A percentile compares a stretch with the other conserved stretches of the same genome.
Conservation (phyloP, 2,797 vertebrate species). For the Enteromius treurensis region DNA sequence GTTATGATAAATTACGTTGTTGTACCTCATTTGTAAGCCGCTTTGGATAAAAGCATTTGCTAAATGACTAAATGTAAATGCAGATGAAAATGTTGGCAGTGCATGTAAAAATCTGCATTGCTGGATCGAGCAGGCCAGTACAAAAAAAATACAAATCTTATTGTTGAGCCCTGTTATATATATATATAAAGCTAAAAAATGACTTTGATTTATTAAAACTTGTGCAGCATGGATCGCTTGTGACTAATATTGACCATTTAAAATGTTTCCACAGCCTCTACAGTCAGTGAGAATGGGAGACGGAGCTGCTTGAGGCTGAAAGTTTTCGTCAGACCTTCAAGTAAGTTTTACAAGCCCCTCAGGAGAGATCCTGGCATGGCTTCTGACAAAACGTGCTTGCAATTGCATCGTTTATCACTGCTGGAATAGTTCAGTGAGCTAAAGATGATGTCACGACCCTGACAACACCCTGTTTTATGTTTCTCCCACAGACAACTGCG, state of each 20-base stretch:
- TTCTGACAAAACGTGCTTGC: conserved; percentile 36
- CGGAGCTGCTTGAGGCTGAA: conserved; percentile 93
- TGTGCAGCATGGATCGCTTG: conserved; percentile 26
- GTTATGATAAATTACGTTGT: conserved; percentile 12
- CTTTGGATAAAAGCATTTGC: conserved; percentile 36
- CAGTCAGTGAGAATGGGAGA: conserved; percentile 88
- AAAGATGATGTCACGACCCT: conserved; percentile 45
- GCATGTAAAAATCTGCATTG: neutral
- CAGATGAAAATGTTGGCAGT: conserved; percentile 8
- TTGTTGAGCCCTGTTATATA: neutral
- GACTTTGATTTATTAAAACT: conserved; percentile 18
- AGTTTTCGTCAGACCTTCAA: conserved; percentile 94
- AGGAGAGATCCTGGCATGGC: conserved; percentile 20
- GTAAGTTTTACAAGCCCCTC: conserved; percentile 79
- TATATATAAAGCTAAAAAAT: conserved; percentile 11
- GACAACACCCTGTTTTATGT: conserved; percentile 74
- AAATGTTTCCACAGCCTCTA: conserved; percentile 83
- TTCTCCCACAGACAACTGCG: conserved; percentile 95
- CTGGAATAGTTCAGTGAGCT: neutral
- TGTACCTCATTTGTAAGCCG: conserved; percentile 30
- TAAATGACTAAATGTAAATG: conserved; percentile 48
- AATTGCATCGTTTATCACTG: conserved; percentile 36
- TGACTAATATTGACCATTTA: conserved; percentile 52
- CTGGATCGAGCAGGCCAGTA: neutral
- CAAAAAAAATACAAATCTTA: neutral